Evolutionary conservation across 2,797 vertebrate species (phyloP).

Genomic region (Cryptoprocta ferox): DNA sequence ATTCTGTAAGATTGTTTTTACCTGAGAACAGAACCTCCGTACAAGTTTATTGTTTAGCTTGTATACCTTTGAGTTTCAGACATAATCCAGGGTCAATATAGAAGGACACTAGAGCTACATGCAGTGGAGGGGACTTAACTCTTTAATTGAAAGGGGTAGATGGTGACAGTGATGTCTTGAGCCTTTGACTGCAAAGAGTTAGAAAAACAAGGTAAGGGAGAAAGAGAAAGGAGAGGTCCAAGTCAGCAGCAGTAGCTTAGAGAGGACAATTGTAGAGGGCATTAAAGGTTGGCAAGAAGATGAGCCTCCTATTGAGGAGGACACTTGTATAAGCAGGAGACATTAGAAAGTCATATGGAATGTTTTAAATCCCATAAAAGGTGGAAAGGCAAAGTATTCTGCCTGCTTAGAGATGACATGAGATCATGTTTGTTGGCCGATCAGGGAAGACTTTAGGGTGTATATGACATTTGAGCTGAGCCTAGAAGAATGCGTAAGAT

Average conservation of each 20-base stretch:
- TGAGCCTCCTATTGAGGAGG: not conserved
- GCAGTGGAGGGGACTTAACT: not conserved
- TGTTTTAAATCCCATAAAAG: not conserved
- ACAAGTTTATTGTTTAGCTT: not conserved
- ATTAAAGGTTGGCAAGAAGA: not conserved
- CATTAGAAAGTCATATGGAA: not conserved
- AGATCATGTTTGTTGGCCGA: not conserved
- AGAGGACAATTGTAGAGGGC: not conserved
- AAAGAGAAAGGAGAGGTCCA: not conserved
- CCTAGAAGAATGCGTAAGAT: not conserved
- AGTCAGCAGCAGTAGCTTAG: not conserved
- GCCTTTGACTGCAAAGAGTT: not conserved
- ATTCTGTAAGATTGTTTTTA: conserved; percentile 19
- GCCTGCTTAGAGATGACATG: not conserved
- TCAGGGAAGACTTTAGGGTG: not conserved
- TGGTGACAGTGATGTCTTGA: not conserved
- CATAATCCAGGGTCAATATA: not conserved
- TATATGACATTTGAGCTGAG: not conserved
- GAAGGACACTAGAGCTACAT: not conserved
- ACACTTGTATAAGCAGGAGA: not conserved
- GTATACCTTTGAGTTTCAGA: not conserved
- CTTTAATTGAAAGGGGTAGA: not conserved
- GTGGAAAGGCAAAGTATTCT: not conserved
- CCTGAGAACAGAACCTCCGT: not conserved
- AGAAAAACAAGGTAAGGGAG: not conserved